Evolutionary conservation across 1,140 invertebrate genomes (phyloP).

Genomic region (Lutraria rhynchaena): DNA sequence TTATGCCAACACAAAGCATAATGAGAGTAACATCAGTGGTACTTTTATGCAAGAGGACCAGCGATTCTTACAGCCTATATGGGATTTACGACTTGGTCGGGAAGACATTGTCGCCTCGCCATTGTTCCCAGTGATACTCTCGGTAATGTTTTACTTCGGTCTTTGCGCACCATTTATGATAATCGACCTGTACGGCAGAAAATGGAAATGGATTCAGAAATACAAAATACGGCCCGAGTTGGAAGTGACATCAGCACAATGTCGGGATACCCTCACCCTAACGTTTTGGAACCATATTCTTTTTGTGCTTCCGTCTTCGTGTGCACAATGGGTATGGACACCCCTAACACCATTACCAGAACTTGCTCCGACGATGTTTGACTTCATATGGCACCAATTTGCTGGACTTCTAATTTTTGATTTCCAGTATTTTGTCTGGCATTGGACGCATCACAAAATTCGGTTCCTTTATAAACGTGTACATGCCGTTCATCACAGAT

Average conservation of each 20-base stretch:
- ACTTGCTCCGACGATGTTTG: slow-evolving; percentile 80
- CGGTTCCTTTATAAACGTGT: slow-evolving; percentile 81
- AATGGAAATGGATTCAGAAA: slow-evolving; percentile 81
- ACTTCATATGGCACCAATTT: slow-evolving; percentile 80
- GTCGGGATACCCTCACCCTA: slow-evolving; percentile 78
- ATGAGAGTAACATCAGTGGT: slow-evolving; percentile 26
- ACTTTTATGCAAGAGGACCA: slow-evolving; percentile 15
- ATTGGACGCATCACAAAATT: slow-evolving; percentile 80
- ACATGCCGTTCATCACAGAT: slow-evolving; percentile 83
- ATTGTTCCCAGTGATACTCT: slow-evolving; percentile 82
- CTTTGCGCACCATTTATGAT: slow-evolving; percentile 81
- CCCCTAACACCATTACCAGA: slow-evolving; percentile 78
- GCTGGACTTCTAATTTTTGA: slow-evolving; percentile 81
- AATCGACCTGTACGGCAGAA: slow-evolving; percentile 78
- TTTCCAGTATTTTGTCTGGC: slow-evolving; percentile 82
- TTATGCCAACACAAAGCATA: neutral
- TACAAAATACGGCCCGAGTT: slow-evolving; percentile 82
- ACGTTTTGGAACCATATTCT: slow-evolving; percentile 82
- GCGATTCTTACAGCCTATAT: slow-evolving; percentile 78
- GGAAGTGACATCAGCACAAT: slow-evolving; percentile 75
- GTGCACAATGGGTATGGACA: slow-evolving; percentile 81
- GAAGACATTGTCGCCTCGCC: slow-evolving; percentile 81
- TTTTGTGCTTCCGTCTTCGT: slow-evolving; percentile 81
- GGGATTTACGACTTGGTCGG: slow-evolving; percentile 81
- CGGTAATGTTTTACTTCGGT: slow-evolving; percentile 81